phyloP scores from a whole-genome alignment of 2,888 invertebrate species.

The Lottia gigantea region DNA sequence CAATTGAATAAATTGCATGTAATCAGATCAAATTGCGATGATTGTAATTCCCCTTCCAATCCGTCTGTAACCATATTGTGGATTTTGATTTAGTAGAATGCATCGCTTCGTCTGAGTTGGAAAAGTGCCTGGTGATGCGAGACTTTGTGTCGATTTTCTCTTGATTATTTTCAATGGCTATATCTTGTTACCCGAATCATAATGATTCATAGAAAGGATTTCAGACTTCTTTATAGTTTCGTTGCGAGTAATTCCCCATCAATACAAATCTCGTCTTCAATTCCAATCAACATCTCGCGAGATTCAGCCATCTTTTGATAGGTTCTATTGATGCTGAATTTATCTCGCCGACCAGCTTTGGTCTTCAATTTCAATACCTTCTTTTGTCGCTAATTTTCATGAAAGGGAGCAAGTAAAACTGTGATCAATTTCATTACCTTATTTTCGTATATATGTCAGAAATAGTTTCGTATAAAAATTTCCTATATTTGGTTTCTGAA shows the following conservation, averaged over 20 bases:
- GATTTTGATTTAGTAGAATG: slow-evolving; percentile 20
- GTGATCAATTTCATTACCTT: no score
- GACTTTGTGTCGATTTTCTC: slow-evolving; percentile 11
- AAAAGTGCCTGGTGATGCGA: slow-evolving; percentile 18
- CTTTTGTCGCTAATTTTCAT: slow-evolving; percentile 8
- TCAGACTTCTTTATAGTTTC: not conserved
- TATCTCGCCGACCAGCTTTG: slow-evolving; percentile 7
- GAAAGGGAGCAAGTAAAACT: not conserved
- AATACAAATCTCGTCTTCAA: slow-evolving; percentile 1
- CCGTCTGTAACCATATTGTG: slow-evolving; percentile 8
- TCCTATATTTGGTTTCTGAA: no score
- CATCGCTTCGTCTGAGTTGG: slow-evolving; percentile 17
- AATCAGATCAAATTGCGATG: slow-evolving; percentile 20
- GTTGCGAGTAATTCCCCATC: slow-evolving; percentile 4
- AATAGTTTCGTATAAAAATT: no score
- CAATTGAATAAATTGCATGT: slow-evolving; percentile 27
- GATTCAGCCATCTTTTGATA: not conserved
- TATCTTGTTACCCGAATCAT: slow-evolving; percentile 12
- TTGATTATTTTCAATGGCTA: slow-evolving; percentile 12
- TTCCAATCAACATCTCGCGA: not conserved
- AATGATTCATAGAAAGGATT: not conserved
- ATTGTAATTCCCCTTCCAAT: slow-evolving; percentile 20
- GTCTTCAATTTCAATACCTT: not conserved
- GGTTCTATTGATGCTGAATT: not conserved
- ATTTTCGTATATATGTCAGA: no score